A percentile compares a stretch with the other conserved stretches of the same genome.
Evolutionary conservation across 2,113 vertebrate species (phyloP).

Genomic region (Datnioides undecimradiatus): DNA sequence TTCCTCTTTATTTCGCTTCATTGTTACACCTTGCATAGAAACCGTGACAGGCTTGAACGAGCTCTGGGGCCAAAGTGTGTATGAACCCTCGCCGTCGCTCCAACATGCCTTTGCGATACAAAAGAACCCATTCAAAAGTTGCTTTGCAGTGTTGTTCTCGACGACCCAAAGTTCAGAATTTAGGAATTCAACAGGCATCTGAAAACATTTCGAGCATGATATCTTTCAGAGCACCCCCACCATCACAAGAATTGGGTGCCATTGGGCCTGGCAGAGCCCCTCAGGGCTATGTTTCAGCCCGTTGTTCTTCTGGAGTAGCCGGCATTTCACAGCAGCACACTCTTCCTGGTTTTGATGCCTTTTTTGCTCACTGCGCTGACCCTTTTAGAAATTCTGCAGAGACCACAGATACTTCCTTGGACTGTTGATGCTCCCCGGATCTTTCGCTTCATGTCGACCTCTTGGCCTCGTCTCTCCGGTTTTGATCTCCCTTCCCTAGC

Average conservation of each 20-base stretch:
- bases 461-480: slow-evolving; percentile 75
- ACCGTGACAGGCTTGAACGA: not conserved
- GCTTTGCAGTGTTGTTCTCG: not conserved
- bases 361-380: slow-evolving; percentile 66
- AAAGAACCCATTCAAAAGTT: not conserved
- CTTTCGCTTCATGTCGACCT: slow-evolving; percentile 75
- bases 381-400: slow-evolving; percentile 78
- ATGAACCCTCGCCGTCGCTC: not conserved
- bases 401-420: slow-evolving; percentile 76
- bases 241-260: slow-evolving; percentile 56
- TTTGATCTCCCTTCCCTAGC: slow-evolving; percentile 77
- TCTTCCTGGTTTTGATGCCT: slow-evolving; percentile 66
- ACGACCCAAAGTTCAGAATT: slow-evolving; percentile 46
- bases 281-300: slow-evolving; percentile 57
- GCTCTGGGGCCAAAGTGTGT: not conserved
- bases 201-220: slow-evolving; percentile 47
- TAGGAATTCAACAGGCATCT: slow-evolving; percentile 45
- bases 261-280: slow-evolving; percentile 59
- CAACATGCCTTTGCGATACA: not conserved
- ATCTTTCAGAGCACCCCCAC: slow-evolving; percentile 24
- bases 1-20: slow-evolving; percentile 11
- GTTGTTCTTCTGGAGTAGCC: slow-evolving; percentile 38
- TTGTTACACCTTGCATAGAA: slow-evolving; percentile 19
- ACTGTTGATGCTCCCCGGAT: slow-evolving; percentile 76
- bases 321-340: slow-evolving; percentile 50